A percentile compares a stretch with the other conserved stretches of the same genome.
phyloP scores from a whole-genome alignment of 2,113 vertebrate species.

The Macquaria australasica region DNA sequence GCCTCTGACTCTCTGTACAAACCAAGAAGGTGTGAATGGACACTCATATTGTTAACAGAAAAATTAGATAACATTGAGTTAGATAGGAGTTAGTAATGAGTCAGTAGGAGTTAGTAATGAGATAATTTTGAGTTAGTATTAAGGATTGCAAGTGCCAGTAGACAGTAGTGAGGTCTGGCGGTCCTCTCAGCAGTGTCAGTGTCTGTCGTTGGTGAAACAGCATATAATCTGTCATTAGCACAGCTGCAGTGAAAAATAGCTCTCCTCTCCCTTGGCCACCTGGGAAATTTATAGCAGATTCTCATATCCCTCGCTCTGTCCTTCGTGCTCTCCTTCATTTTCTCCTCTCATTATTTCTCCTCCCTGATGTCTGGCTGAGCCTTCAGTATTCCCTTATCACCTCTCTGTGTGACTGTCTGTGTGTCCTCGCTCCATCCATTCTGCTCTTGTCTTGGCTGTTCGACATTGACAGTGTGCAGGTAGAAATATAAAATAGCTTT shows the following conservation, averaged over 20 bases:
- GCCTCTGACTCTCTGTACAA: background rate
- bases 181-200: background rate
- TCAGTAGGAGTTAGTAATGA: background rate
- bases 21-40: background rate
- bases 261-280: slow-evolving; percentile 25
- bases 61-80: background rate
- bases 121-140: background rate
- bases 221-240: slow-evolving; percentile 51
- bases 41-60: background rate
- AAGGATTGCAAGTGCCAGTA: background rate
- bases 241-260: slow-evolving; percentile 37
- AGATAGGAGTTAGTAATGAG: no score
- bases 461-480: background rate
- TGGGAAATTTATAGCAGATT: slow-evolving; percentile 59
- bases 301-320: slow-evolving; percentile 11
- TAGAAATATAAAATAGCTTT: background rate
- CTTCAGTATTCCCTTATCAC: background rate
- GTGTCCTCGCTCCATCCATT: slow-evolving; percentile 5
- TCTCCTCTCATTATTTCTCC: slow-evolving; percentile 14
- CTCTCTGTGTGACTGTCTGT: background rate
- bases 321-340: slow-evolving; percentile 30
- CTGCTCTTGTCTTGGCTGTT: background rate
- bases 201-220: slow-evolving; percentile 7
- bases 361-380: slow-evolving; percentile 20
- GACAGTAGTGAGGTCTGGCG: background rate